Conservation (phyloP, 2,888 invertebrate species). For the Clusia tigrina region DNA sequence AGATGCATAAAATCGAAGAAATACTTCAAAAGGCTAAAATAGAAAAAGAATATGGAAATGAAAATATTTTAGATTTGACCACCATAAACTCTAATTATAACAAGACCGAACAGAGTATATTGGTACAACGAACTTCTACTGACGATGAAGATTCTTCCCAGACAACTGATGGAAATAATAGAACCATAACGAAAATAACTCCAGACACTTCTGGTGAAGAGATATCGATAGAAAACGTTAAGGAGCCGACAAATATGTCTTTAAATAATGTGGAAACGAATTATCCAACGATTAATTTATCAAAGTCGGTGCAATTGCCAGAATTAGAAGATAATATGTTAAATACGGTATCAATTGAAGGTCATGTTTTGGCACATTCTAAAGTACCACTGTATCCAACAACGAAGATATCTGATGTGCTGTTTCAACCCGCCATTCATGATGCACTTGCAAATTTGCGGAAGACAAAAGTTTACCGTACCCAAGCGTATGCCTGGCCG, state of each 20-base stretch:
- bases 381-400: constrained; percentile 42
- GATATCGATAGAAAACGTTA: not conserved
- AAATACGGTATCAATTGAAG: constrained; percentile 41
- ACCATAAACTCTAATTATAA: constrained; percentile 27
- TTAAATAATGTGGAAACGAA: not conserved
- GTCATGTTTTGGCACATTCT: constrained; percentile 51
- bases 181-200: not conserved
- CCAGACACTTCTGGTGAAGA: not conserved
- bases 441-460: constrained; percentile 48
- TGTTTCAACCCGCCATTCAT: constrained; percentile 47
- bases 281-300: constrained; percentile 10
- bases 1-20: not conserved
- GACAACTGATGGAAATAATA: not conserved
- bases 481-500: constrained; percentile 78
- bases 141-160: not conserved
- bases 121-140: too few relatives aligned
- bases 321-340: not conserved
- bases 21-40: constrained; percentile 28
- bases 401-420: constrained; percentile 41
- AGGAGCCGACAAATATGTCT: not conserved
- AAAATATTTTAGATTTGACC: constrained; percentile 36
- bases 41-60: constrained; percentile 35
- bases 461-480: constrained; percentile 49
- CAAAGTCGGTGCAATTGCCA: not conserved
- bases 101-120: constrained; percentile 15